phyloP scores from a whole-genome alignment of 2,888 invertebrate species.

The Anorthoa munda region DNA sequence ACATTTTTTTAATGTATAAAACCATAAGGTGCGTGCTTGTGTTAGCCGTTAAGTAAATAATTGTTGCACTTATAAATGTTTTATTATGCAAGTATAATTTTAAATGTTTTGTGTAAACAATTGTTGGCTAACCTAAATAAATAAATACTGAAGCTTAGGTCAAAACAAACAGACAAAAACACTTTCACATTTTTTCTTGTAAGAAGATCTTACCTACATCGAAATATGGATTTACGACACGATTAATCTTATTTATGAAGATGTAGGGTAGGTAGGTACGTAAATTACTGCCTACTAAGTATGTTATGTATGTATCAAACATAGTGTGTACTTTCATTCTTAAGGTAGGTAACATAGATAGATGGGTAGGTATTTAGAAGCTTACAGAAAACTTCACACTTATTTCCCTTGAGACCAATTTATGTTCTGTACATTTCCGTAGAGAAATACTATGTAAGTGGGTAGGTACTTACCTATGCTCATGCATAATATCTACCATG shows the following conservation, averaged over 20 bases:
- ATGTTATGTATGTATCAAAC: conserved; percentile 23
- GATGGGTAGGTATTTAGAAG: neutral
- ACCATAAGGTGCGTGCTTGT: too few relatives aligned
- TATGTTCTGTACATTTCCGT: neutral
- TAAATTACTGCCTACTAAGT: conserved; percentile 27
- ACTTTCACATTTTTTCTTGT: neutral
- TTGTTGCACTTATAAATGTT: too few relatives aligned
- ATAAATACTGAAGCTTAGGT: too few relatives aligned
- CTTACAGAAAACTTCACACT: neutral
- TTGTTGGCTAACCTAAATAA: too few relatives aligned
- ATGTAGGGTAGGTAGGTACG: conserved; percentile 8
- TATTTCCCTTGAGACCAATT: neutral
- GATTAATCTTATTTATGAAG: conserved; percentile 39
- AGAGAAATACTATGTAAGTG: neutral
- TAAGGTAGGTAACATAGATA: neutral
- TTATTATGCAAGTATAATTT: too few relatives aligned
- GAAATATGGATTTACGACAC: conserved; percentile 44
- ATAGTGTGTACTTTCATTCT: neutral
- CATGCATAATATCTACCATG: too few relatives aligned
- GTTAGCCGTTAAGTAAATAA: too few relatives aligned
- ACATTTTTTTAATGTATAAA: too few relatives aligned
- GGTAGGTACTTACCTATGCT: neutral
- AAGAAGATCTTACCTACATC: neutral
- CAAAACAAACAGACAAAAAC: conserved; percentile 16
- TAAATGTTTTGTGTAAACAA: too few relatives aligned